Evolutionary conservation across 2,113 vertebrate genomes (phyloP).

Genomic region (Rhabdomys dilectus): DNA sequence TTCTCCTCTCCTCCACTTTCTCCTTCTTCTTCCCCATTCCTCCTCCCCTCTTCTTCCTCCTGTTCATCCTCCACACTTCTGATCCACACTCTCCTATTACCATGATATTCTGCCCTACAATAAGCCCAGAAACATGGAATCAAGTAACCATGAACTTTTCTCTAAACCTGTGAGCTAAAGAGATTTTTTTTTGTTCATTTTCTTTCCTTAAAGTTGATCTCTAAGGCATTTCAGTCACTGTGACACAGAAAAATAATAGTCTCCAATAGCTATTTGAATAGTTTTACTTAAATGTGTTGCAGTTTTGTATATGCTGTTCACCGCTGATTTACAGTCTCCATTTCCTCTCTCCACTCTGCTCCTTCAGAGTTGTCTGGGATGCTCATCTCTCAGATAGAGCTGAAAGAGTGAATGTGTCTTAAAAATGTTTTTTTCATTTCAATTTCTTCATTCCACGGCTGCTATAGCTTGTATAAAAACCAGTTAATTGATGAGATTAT

Average conservation of each 20-base stretch:
- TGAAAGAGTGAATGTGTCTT: not conserved
- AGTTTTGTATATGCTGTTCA: not conserved
- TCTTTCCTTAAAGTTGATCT: not conserved
- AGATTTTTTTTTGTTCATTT: not conserved
- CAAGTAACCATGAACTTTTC: not conserved
- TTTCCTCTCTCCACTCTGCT: not conserved
- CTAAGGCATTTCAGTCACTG: not conserved
- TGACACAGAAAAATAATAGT: not conserved
- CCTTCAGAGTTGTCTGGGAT: not conserved
- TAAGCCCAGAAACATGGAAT: not conserved
- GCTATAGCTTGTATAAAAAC: not conserved
- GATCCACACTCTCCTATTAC: not conserved
- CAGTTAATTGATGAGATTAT: not conserved
- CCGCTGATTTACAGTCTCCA: no score
- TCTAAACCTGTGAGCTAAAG: not conserved
- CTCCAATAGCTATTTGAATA: not conserved
- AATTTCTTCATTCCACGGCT: not conserved
- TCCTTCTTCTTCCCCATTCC: not conserved
- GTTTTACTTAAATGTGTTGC: not conserved
- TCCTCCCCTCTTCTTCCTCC: not conserved
- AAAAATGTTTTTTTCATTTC: constrained; percentile 8
- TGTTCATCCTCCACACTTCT: no score
- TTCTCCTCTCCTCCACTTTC: not conserved
- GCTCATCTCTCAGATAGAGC: not conserved
- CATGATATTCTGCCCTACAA: not conserved